Evolutionary conservation across 2,888 invertebrate species (phyloP).

Genomic region (Phlogophora meticulosa): DNA sequence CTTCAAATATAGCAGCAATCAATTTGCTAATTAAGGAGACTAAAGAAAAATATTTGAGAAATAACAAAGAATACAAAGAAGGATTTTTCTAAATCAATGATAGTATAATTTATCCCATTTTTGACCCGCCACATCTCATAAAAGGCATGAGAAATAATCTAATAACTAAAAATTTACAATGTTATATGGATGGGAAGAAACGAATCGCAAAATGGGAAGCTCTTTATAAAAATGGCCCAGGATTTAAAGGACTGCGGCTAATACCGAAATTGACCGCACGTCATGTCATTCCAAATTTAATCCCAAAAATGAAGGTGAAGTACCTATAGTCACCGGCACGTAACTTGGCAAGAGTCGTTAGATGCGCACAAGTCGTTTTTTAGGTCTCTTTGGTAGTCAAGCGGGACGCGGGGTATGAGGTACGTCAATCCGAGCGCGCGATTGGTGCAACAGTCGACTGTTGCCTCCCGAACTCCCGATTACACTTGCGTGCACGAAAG

Average conservation of each 20-base stretch:
- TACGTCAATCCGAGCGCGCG: too few relatives aligned
- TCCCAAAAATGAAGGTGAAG: conserved; percentile 6
- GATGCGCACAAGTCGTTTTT: too few relatives aligned
- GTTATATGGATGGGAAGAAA: not conserved
- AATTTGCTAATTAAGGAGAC: conserved; percentile 18
- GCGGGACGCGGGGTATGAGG: too few relatives aligned
- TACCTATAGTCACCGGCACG: too few relatives aligned
- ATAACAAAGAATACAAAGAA: not conserved
- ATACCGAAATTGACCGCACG: conserved; percentile 23
- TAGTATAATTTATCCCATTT: conserved; percentile 7
- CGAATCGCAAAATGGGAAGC: conserved; percentile 16
- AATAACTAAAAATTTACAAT: conserved; percentile 17
- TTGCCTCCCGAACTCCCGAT: too few relatives aligned
- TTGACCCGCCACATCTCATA: conserved; percentile 27
- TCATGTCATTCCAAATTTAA: conserved; percentile 19
- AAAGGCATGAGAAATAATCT: conserved; percentile 32
- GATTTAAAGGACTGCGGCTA: conserved; percentile 15
- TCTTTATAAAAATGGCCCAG: not conserved
- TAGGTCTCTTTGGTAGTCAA: too few relatives aligned
- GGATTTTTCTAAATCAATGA: conserved; percentile 21
- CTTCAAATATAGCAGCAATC: conserved; percentile 17
- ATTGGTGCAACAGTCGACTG: too few relatives aligned
- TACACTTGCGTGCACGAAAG: too few relatives aligned
- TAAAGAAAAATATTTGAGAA: conserved; percentile 8
- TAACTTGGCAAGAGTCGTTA: too few relatives aligned